Base-by-base conservation (phyloP, 1,140 invertebrate species). In the Nasonia vitripennis region DNA sequence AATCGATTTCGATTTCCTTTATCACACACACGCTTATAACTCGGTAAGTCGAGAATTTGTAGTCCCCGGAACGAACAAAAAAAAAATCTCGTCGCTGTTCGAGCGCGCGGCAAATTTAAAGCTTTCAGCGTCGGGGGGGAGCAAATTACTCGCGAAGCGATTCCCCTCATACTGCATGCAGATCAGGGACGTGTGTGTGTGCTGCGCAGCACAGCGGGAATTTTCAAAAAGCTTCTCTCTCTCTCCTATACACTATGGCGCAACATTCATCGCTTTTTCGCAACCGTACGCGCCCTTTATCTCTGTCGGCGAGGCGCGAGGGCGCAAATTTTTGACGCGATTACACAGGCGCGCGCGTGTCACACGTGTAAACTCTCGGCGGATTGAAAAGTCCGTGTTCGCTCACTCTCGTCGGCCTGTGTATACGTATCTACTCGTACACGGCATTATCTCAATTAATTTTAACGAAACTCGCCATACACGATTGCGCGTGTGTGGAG, bases 281-380 rank as follows among this genome's bases (percentile, higher is more conserved):
- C 31, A 34, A 31, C 45, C 55, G 20, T 10, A 7, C 41, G 9
- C 75, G 37, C 55, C 55, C 45, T 78, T 78, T 78, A 27, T 78
- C 77, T 37, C 48, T 31, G 51, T 17, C 77, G 14, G 23, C 51
- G 37, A 55, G 27, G 23, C 10, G 10, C 48, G 48, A 51, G 48
- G 10, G 48, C 4, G 48, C 77, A 34, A 67, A 78, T 78, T 78
- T 78, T 78, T 78, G 51, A 78, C 51, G 77, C 23, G 77, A 78
- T 78, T 78, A 78, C 51, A 78, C 27, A n/a, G 34, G 34, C 34
- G 34, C 51, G 77, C 77, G 51, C 31, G 55, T 62, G 14, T 12
- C 48, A 14, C 48, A 14, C 27, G 48, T 78, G 77, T 78, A 20
- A 78, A 67, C 31, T n/a, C 34, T 37, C 34, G 23, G 75, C 27